phyloP scores from a whole-genome alignment of 2,113 vertebrate genomes.

The Eudyptes chrysolophus region DNA sequence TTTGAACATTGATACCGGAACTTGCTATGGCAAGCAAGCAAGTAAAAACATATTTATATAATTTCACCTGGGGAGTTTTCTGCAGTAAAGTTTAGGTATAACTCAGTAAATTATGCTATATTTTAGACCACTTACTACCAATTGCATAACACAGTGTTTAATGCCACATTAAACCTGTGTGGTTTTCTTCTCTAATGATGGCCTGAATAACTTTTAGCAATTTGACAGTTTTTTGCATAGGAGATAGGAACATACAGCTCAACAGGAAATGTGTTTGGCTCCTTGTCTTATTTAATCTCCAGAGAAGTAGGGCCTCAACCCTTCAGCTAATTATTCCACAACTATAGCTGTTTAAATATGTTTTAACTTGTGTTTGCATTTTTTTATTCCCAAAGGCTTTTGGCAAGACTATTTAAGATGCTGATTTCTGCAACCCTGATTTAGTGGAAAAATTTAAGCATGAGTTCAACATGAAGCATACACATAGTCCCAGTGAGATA shows the following conservation, averaged over 20 bases:
- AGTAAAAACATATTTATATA: background rate
- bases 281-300: background rate
- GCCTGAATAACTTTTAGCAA: background rate
- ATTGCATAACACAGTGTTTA: background rate
- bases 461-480: background rate
- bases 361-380: background rate
- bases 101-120: background rate
- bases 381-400: background rate
- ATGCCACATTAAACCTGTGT: background rate
- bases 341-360: background rate
- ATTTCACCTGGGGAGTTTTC: background rate
- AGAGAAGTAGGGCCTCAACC: background rate
- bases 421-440: background rate
- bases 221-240: background rate
- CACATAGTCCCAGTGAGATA: background rate
- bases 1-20: background rate
- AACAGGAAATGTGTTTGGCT: background rate
- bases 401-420: background rate
- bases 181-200: background rate
- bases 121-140: background rate
- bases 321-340: background rate
- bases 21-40: background rate
- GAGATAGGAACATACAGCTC: background rate
- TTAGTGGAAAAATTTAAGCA: background rate
- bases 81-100: background rate